A percentile compares a stretch with the other conserved stretches of the same genome.
Evolutionary conservation across 2,797 vertebrate genomes (phyloP).

Genomic region (Arremon brunneinucha): DNA sequence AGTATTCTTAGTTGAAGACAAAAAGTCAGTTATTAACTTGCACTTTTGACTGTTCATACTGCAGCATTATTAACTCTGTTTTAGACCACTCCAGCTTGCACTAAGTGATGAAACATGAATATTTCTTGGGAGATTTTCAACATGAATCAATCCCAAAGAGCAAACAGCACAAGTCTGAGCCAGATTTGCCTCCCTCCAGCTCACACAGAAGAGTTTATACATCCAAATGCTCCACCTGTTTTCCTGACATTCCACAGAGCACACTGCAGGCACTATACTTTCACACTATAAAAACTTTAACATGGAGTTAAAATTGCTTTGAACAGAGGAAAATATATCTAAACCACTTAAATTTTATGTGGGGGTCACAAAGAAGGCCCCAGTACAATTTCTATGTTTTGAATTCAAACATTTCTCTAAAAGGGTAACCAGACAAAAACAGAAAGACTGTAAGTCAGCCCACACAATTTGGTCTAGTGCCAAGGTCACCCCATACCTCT

Average conservation of each 20-base stretch:
- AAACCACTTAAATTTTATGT: not conserved
- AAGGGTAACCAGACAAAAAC: not conserved
- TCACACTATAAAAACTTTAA: not conserved
- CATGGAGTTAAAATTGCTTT: not conserved
- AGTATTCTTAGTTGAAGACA: not conserved
- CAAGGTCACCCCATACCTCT: not conserved
- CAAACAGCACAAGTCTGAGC: not conserved
- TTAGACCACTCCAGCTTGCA: not conserved
- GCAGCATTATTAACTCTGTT: not conserved
- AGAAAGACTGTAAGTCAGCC: not conserved
- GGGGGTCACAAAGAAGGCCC: not conserved
- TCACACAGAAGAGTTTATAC: not conserved
- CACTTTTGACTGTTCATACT: not conserved
- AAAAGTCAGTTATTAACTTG: not conserved
- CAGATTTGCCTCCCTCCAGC: not conserved
- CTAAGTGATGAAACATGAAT: not conserved
- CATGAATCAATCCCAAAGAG: not conserved
- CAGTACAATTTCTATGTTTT: not conserved
- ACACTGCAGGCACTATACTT: not conserved
- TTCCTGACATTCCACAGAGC: not conserved
- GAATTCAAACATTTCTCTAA: not conserved
- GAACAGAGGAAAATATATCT: not conserved
- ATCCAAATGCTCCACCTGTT: not conserved
- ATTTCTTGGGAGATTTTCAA: not conserved
- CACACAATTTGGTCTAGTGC: not conserved